These are phyloP conservation scores for Megamerina dolium DNA, from an alignment of 2,888 invertebrate genomes.

Conservation along the genomic window DNA sequence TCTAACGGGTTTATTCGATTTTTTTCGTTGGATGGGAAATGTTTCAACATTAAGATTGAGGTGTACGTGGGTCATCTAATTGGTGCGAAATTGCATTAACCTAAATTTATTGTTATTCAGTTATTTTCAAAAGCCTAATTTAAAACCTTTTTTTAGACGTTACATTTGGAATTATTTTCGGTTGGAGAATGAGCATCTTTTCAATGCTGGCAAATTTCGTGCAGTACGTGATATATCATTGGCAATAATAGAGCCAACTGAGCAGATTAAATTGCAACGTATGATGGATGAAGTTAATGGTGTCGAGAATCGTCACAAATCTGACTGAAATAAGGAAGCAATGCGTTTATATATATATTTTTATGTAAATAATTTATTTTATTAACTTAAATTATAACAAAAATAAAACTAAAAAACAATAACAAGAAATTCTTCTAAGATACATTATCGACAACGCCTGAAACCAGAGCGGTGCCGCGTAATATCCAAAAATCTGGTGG, in stretches of 20 bases:
- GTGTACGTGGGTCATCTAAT: no score
- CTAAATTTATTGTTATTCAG: no score
- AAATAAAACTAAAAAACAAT: background rate
- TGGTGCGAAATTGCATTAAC: no score
- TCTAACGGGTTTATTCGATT: no score
- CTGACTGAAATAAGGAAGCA: background rate
- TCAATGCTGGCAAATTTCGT: conserved; percentile 96
- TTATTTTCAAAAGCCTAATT: no score
- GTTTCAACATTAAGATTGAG: no score
- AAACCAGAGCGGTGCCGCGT: conserved; percentile 79
- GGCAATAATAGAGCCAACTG: conserved; percentile 76
- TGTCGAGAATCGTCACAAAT: conserved; percentile 54
- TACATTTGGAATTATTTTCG: conserved; percentile 99
- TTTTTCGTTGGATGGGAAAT: no score
- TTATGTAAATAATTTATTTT: background rate
- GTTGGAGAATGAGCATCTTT: conserved; percentile 95
- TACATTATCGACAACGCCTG: conserved; percentile 65
- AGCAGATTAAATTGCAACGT: conserved; percentile 75
- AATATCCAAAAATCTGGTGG: conserved; percentile 78
- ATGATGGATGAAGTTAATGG: conserved; percentile 93
- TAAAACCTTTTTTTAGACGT: conserved; percentile 65
- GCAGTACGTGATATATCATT: conserved; percentile 95
- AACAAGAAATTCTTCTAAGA: conserved; percentile 26
- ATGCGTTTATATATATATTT: background rate
- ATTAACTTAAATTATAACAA: conserved; percentile 1